Evolutionary conservation across 2,113 vertebrate genomes (phyloP), one percentile per base, ranked within the genome.

Genomic region (Holacanthus passer): DNA sequence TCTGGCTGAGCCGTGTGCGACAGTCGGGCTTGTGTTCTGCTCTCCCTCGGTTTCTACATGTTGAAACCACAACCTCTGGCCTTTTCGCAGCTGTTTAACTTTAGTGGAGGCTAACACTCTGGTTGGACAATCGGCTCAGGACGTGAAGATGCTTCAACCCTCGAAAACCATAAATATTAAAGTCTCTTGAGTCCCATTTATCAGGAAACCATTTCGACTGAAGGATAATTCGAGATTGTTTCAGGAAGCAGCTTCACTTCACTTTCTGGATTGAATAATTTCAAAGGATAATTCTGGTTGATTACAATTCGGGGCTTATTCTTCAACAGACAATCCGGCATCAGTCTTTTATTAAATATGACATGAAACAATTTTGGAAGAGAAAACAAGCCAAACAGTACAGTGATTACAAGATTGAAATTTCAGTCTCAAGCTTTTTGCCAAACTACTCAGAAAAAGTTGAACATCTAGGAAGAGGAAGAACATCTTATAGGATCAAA

Each of bases 41-140:
- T 79, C 64, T 74, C 8, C 17, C 22, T 64, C 56, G 10, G 39
- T 55, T 55, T 64, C 20, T 71, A 45, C 72, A 58, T 53, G 58
- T 79, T 13, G 35, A 65, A 47, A 29, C 63, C 58, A 53, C 56
- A 66, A 74, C 68, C 55, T 59, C n/a, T 29, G 68, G 75, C 69
- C 32, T 59, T 19, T 11, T 29, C 65, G 29, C n/a, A 27, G 45
- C 66, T 19, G 55, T 72, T 59, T 66, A 24, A 45, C 27, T 31
- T 72, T 3, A 19, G 60, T 16, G 5, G 27, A n/a, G 13, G 48
- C 27, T 70, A 43, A 52, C n/a, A 50, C 53, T 63, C 14, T 45
- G 19, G 19, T 3, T 13, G 52, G 24, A 68, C 8, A 1, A 59
- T 31, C 20, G 37, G n/a, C 41, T 53, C 29, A 24, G 37, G 12